Percentiles rank a stretch among this genome's conserved stretches.
Evolutionary conservation across 2,113 vertebrate species (phyloP).

Genomic region (Tamias sibiricus): DNA sequence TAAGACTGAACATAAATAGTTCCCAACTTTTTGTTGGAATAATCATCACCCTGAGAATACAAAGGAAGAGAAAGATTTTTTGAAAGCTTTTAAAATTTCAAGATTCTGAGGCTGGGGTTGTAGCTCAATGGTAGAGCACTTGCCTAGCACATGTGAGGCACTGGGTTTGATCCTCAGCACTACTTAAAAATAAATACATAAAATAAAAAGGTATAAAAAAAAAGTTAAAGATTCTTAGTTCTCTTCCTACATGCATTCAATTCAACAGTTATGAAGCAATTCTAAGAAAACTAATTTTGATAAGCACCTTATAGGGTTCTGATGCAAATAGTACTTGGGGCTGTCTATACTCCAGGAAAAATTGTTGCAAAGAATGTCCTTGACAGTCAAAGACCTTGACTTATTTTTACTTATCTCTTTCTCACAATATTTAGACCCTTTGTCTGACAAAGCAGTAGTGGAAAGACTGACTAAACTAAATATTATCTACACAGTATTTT

Average conservation of each 20-base stretch:
- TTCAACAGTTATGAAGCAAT: conserved; percentile 3
- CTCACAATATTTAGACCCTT: not conserved
- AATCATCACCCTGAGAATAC: not conserved
- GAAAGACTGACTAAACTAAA: not conserved
- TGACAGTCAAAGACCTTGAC: not conserved
- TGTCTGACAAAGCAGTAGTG: not conserved
- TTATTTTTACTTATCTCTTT: not conserved
- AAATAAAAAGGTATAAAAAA: too few species aligned
- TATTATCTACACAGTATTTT: conserved; percentile 17
- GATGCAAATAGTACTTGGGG: not conserved
- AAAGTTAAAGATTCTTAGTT: not conserved
- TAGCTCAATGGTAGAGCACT: too few species aligned
- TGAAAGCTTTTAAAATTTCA: not conserved
- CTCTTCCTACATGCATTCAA: not conserved
- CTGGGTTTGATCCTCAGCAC: too few species aligned
- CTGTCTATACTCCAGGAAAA: not conserved
- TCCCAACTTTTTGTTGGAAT: not conserved
- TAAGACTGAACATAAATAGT: not conserved
- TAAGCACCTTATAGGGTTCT: not conserved
- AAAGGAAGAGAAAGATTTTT: not conserved
- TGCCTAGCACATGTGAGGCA: too few species aligned
- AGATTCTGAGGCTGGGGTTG: not conserved
- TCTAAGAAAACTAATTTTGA: conserved; percentile 35
- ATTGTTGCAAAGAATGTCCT: not conserved
- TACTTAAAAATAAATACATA: too few species aligned